These are phyloP conservation scores for Dicrostonyx torquatus DNA, from an alignment of 2,797 vertebrate genomes.

Conservation along the genomic window DNA sequence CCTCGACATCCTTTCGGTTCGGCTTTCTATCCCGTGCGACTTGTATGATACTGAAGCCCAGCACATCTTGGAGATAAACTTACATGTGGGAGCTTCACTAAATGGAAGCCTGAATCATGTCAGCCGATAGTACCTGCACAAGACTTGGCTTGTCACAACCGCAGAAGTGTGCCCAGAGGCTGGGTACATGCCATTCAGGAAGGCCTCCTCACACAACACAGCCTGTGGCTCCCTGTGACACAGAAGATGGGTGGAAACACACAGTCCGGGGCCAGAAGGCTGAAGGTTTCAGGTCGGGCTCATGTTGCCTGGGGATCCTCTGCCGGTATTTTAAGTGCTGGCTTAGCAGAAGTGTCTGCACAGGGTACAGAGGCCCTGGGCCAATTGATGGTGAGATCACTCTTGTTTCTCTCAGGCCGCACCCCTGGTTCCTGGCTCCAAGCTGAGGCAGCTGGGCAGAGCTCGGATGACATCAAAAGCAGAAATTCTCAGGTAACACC, in stretches of 20 bases:
- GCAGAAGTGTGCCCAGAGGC: background rate
- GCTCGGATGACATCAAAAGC: conserved; percentile 75
- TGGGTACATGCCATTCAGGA: background rate
- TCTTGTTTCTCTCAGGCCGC: conserved; percentile 71
- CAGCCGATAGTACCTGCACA: background rate
- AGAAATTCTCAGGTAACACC: conserved; percentile 78
- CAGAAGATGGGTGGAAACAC: background rate
- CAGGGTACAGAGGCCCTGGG: background rate
- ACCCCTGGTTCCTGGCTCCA: conserved; percentile 78
- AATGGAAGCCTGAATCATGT: background rate
- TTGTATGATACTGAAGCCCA: background rate
- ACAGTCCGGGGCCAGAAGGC: background rate
- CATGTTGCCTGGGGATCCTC: background rate
- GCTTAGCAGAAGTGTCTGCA: background rate
- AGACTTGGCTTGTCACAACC: rapidly evolving
- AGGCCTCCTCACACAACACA: background rate
- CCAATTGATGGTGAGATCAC: background rate
- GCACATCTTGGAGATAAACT: background rate
- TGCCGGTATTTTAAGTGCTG: background rate
- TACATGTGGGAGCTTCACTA: background rate
- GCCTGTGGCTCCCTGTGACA: background rate
- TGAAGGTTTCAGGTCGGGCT: background rate
- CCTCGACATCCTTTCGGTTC: background rate
- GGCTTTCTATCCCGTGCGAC: background rate
- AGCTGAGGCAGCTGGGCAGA: conserved; percentile 38